A percentile compares a stretch with the other conserved stretches of the same genome.
Evolutionary conservation across 2,888 invertebrate genomes (phyloP).

Genomic region (Azorinus chamasolen): DNA sequence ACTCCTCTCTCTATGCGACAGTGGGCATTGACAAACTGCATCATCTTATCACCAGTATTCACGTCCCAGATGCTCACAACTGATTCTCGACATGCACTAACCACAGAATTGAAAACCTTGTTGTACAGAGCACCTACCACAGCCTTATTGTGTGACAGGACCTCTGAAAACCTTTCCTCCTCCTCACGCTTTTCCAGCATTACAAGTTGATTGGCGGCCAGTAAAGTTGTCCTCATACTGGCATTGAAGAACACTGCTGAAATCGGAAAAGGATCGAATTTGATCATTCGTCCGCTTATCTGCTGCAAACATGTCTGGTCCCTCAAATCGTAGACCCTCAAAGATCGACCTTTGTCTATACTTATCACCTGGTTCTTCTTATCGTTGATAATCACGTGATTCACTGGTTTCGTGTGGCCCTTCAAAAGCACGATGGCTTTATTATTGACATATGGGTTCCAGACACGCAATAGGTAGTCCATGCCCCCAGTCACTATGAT

Average conservation of each 20-base stretch:
- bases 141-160: conserved; percentile 89
- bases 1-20: conserved; percentile 90
- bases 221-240: conserved; percentile 64
- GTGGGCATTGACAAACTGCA: conserved; percentile 87
- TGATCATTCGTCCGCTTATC: conserved; percentile 80
- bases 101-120: conserved; percentile 89
- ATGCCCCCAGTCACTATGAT: conserved; percentile 89
- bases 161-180: conserved; percentile 68
- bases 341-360: conserved; percentile 90
- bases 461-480: conserved; percentile 91
- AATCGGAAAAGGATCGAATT: conserved; percentile 68
- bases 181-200: conserved; percentile 74
- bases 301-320: conserved; percentile 91
- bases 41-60: conserved; percentile 88
- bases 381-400: conserved; percentile 90
- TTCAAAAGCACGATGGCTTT: conserved; percentile 89
- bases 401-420: conserved; percentile 88
- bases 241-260: conserved; percentile 72
- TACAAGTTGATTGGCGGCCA: conserved; percentile 73
- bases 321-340: conserved; percentile 92
- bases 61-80: conserved; percentile 94
- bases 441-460: conserved; percentile 93
- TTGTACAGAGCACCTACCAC: conserved; percentile 92
- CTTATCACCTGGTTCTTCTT: conserved; percentile 90
- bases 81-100: conserved; percentile 93